Conservation (phyloP, 2,888 invertebrate genomes). For the Platycheirus rosarum region DNA sequence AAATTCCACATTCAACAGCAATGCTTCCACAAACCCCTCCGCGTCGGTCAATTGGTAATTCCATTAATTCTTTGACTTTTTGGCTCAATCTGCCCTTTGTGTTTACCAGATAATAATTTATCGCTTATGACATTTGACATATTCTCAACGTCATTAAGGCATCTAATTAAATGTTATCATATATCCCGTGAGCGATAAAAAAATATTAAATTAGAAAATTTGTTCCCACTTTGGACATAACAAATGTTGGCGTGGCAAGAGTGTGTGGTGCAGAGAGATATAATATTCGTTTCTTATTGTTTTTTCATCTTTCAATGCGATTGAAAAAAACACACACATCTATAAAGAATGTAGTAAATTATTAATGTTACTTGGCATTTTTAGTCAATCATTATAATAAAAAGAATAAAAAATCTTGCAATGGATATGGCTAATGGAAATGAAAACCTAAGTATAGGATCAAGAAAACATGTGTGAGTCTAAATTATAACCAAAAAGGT, state of each 20-base stretch:
- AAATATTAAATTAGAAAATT: conserved; percentile 6
- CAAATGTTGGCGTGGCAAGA: background rate
- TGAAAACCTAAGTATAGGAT: conserved; percentile 46
- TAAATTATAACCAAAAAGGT: conserved; percentile 61
- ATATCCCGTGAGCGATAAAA: conserved; percentile 17
- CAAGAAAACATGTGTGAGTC: conserved; percentile 42
- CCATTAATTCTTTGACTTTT: conserved; percentile 13
- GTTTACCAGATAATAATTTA: conserved; percentile 41
- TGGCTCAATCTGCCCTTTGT: conserved; percentile 25
- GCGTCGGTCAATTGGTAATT: conserved; percentile 10
- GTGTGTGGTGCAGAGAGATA: background rate
- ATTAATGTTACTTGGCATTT: conserved; percentile 57
- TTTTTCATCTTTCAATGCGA: background rate
- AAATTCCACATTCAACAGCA: too few species aligned
- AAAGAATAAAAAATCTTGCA: conserved; percentile 16
- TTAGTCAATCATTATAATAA: conserved; percentile 52
- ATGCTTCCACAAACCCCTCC: too few species aligned
- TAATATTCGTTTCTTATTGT: background rate
- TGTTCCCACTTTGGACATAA: background rate
- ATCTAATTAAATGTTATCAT: conserved; percentile 59
- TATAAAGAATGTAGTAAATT: conserved; percentile 6
- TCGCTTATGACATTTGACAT: conserved; percentile 61
- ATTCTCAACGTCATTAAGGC: conserved; percentile 49
- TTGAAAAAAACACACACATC: conserved; percentile 15
- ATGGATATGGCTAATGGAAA: conserved; percentile 57